Conservation (phyloP, 2,797 vertebrate genomes). For the Rhinoraja longicauda region DNA sequence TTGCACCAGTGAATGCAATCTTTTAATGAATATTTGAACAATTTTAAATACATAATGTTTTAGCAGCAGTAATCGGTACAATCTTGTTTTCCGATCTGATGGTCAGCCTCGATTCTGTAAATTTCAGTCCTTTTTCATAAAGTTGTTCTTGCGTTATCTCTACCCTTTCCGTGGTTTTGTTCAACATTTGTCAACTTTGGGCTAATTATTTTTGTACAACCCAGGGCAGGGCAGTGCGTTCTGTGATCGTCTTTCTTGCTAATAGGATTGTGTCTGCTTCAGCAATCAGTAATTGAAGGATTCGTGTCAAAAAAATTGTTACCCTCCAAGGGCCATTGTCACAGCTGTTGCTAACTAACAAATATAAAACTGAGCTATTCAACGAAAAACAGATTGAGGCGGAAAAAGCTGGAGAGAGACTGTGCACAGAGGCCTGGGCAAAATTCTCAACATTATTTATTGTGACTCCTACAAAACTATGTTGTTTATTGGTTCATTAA, state of each 20-base stretch:
- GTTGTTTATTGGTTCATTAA: background rate
- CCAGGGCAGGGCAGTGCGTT: slow-evolving; percentile 62
- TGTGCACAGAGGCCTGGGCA: background rate
- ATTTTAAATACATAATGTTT: background rate
- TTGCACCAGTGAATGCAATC: background rate
- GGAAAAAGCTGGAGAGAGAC: background rate
- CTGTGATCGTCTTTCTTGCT: slow-evolving; percentile 70
- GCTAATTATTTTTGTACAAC: slow-evolving; percentile 79
- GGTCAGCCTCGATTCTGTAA: background rate
- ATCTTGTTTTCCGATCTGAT: background rate
- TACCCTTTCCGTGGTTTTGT: slow-evolving; percentile 59
- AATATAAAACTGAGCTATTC: slow-evolving; percentile 58
- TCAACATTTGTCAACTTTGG: slow-evolving; percentile 72
- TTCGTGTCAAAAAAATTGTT: slow-evolving; percentile 69
- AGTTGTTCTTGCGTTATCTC: slow-evolving; percentile 48
- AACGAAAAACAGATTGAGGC: slow-evolving; percentile 52
- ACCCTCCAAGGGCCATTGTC: slow-evolving; percentile 58
- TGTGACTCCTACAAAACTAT: background rate
- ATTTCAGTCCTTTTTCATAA: background rate
- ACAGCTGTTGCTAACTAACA: slow-evolving; percentile 59
- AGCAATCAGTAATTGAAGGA: slow-evolving; percentile 79
- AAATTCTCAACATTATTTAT: background rate
- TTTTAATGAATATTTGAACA: background rate
- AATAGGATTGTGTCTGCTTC: slow-evolving; percentile 85
- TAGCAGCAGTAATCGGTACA: background rate